These are phyloP conservation scores for Australoheros facetus DNA, from an alignment of 2,797 vertebrate species.

Conservation along the genomic window DNA sequence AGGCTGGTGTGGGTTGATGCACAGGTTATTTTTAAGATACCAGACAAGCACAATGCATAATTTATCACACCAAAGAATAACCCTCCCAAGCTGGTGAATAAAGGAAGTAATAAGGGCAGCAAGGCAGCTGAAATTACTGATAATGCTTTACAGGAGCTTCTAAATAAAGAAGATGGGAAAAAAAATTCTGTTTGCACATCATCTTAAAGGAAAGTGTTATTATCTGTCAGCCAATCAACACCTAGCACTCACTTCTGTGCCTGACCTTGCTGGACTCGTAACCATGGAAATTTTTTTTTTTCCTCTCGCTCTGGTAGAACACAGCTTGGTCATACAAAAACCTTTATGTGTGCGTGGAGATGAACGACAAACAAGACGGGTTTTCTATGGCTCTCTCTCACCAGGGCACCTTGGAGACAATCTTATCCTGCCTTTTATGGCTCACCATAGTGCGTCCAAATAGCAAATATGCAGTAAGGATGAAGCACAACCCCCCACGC, in stretches of 20 bases:
- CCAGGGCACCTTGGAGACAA: slow-evolving; percentile 56
- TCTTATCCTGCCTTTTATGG: slow-evolving; percentile 51
- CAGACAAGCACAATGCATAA: slow-evolving; percentile 66
- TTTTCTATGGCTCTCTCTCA: slow-evolving; percentile 50
- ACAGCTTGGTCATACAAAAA: slow-evolving; percentile 47
- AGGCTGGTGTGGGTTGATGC: slow-evolving; percentile 62
- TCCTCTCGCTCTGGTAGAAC: slow-evolving; percentile 19
- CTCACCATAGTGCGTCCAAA: slow-evolving; percentile 47
- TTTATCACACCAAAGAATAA: slow-evolving; percentile 66
- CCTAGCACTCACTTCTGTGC: slow-evolving; percentile 69
- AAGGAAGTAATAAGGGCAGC: slow-evolving; percentile 66
- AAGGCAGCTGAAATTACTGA: slow-evolving; percentile 62
- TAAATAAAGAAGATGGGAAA: slow-evolving; percentile 42
- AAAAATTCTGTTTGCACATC: slow-evolving; percentile 62
- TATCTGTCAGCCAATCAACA: slow-evolving; percentile 77
- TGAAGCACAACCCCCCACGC: slow-evolving; percentile 17
- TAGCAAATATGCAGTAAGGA: slow-evolving; percentile 52
- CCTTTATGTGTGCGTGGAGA: neutral
- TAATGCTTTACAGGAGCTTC: slow-evolving; percentile 64
- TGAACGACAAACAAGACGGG: slow-evolving; percentile 47
- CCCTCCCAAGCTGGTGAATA: slow-evolving; percentile 50
- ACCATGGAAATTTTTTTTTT: slow-evolving; percentile 73
- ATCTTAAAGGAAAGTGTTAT: slow-evolving; percentile 78
- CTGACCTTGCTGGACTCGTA: slow-evolving; percentile 78
- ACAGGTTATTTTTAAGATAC: slow-evolving; percentile 72